Conservation (phyloP, 2,888 invertebrate genomes). For the Latrodectus elegans region DNA sequence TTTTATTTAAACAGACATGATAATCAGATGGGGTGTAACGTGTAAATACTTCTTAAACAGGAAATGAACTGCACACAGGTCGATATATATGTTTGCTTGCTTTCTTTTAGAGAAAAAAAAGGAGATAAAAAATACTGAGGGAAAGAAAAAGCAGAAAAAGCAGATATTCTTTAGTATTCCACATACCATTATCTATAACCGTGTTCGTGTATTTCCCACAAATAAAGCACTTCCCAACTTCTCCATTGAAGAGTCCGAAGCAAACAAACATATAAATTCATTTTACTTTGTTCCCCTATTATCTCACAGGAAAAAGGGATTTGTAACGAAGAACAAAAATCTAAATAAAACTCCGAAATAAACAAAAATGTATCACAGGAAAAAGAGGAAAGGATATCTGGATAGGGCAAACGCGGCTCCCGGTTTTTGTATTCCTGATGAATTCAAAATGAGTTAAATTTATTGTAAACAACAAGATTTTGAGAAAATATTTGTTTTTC, state of each 20-base stretch:
- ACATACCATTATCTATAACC: constrained; percentile 10
- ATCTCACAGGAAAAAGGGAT: constrained; percentile 19
- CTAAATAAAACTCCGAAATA: not conserved
- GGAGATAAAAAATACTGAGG: not conserved
- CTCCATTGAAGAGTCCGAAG: not conserved
- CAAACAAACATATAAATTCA: constrained; percentile 40
- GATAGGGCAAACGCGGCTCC: not conserved
- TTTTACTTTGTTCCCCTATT: constrained; percentile 19
- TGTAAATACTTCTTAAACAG: no score
- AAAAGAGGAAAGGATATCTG: constrained; percentile 1
- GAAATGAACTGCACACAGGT: no score
- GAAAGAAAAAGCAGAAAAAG: not conserved
- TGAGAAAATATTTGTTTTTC: constrained; percentile 43
- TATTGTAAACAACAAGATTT: constrained; percentile 50
- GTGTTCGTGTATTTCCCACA: constrained; percentile 5
- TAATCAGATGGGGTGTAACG: no score
- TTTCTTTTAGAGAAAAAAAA: no score
- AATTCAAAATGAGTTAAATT: constrained; percentile 52
- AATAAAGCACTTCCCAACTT: constrained; percentile 31
- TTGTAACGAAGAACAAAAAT: constrained; percentile 10
- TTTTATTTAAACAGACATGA: no score
- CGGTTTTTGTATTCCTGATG: constrained; percentile 33
- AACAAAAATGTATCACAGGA: not conserved
- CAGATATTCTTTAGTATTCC: not conserved
- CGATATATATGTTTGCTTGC: no score